Base-by-base conservation (phyloP, 2,113 vertebrate species). In the Gambusia affinis region DNA sequence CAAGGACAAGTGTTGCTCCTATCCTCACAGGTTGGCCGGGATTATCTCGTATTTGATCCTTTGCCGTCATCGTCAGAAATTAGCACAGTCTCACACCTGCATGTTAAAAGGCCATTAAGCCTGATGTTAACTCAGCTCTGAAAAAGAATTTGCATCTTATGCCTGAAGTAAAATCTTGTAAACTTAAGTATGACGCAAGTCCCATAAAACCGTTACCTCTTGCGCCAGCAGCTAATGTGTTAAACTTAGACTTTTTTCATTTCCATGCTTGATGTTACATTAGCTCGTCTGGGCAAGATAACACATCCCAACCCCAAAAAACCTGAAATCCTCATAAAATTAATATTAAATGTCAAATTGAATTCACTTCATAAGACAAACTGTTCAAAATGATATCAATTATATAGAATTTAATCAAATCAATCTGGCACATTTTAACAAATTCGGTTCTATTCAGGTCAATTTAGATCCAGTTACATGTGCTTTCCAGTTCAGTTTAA, bases 41-140 rank as follows among this genome's bases (percentile, higher is more conserved):
- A 92, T 94, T 82, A 92, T 85, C 87, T 75, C 22, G 69, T 79
- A 86, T 80, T 85, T 64, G 44, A 75, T 71, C 37, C 82, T 85
- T 77, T 89, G 82, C 72, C 82, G 81, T 91, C 88, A 91, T 81
- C 75, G n/a, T 72, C 73, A 66, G 78, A 86, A 91, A 90, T 68
- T 39, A 86, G 83, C 65, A 12, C 80, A 78, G 57, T 78, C 73
- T 82, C 67, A 79, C 29, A n/a, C 33, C 51, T 11, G 73, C 68
- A 47, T 68, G 37, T 30, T 75, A 12, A 79, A 66, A 76, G 87
- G 72, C 87, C 85, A 78, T 63, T 39, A 64, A 57, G 66, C 69
- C 67, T 77, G 68, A 67, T 10, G 6, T 72, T 64, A 64, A 63
- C 73, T 42, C 42, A 61, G 70, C 37, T 29, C 35, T 74, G 47